phyloP scores from a whole-genome alignment of 2,888 invertebrate species.

The Antheraea assamensis region DNA sequence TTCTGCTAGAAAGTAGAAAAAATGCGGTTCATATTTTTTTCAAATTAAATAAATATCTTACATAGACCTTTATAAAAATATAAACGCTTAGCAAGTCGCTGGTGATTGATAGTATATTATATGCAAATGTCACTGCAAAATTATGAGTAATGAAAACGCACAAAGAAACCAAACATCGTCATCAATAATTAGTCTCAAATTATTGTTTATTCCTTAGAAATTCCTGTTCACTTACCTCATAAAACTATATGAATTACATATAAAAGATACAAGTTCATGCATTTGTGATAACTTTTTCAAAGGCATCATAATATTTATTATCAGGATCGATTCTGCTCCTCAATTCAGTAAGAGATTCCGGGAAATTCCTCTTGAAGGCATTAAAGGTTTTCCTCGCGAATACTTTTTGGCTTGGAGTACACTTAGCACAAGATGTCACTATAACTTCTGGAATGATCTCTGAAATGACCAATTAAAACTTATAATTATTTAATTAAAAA shows the following conservation, averaged over 20 bases:
- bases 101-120: background rate
- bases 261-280: slow-evolving; percentile 34
- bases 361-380: slow-evolving; percentile 83
- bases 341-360: slow-evolving; percentile 83
- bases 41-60: no score
- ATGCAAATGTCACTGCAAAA: background rate
- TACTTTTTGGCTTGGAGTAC: slow-evolving; percentile 70
- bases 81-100: no score
- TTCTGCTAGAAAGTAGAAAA: no score
- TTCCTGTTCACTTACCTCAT: slow-evolving; percentile 30
- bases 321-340: slow-evolving; percentile 86
- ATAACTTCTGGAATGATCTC: slow-evolving; percentile 59
- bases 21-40: no score
- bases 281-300: slow-evolving; percentile 66
- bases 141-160: slow-evolving; percentile 23
- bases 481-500: no score
- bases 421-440: slow-evolving; percentile 56
- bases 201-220: background rate
- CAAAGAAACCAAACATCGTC: slow-evolving; percentile 28
- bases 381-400: slow-evolving; percentile 83
- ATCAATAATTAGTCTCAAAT: no score
- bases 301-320: slow-evolving; percentile 70
- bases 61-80: no score
- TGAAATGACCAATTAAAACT: slow-evolving; percentile 37
- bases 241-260: slow-evolving; percentile 26